phyloP scores from a whole-genome alignment of 2,888 invertebrate species.

The Phragmatobia fuliginosa region DNA sequence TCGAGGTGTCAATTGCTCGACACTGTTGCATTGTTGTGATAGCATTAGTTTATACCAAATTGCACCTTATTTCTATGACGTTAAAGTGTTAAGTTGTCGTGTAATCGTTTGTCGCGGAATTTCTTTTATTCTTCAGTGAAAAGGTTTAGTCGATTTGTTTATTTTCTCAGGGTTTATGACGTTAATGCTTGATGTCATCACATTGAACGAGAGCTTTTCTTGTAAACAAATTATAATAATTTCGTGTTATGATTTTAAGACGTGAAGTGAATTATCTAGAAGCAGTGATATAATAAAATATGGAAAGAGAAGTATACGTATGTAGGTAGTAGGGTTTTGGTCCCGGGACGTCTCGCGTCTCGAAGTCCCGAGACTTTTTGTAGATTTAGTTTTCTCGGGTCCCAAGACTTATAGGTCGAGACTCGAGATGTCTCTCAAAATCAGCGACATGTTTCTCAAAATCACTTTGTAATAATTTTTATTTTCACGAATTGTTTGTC shows the following conservation, averaged over 20 bases:
- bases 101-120: slow-evolving; percentile 35
- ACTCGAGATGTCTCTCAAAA: no score
- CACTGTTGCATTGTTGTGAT: slow-evolving; percentile 56
- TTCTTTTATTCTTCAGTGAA: slow-evolving; percentile 39
- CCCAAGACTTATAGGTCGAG: no score
- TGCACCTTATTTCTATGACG: slow-evolving; percentile 30
- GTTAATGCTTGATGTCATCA: slow-evolving; percentile 23
- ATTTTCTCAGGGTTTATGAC: slow-evolving; percentile 43
- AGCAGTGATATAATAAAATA: neutral
- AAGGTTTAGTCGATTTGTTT: slow-evolving; percentile 48
- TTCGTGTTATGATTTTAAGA: slow-evolving; percentile 5
- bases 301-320: neutral
- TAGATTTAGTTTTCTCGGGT: no score
- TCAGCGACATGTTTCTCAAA: no score
- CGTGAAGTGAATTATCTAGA: neutral
- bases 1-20: slow-evolving; percentile 68
- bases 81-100: slow-evolving; percentile 29
- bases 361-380: no score
- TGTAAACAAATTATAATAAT: slow-evolving; percentile 14
- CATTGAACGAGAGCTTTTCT: slow-evolving; percentile 12
- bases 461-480: no score
- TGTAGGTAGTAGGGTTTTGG: no score
- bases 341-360: no score
- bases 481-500: slow-evolving; percentile 51
- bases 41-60: slow-evolving; percentile 36